These are phyloP conservation scores for Lycocerus yunnanus DNA, from an alignment of 2,888 invertebrate species.

Conservation along the genomic window DNA sequence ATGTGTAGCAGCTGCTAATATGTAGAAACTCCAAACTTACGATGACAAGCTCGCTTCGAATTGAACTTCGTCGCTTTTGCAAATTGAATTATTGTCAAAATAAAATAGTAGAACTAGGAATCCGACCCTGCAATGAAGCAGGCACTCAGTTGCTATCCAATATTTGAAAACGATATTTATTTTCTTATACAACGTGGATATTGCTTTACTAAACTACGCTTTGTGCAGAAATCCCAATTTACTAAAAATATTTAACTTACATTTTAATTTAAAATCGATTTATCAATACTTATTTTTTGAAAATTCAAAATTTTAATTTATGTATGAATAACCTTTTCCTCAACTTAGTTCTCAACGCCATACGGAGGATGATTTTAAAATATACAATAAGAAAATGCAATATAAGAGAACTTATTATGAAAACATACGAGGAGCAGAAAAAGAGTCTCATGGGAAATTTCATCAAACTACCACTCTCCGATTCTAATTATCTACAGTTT, in stretches of 20 bases:
- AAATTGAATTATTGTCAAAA: slow-evolving; percentile 43
- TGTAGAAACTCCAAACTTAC: slow-evolving; percentile 33
- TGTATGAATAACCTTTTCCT: background rate
- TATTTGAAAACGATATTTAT: slow-evolving; percentile 43
- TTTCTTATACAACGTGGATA: slow-evolving; percentile 40
- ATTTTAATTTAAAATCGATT: background rate
- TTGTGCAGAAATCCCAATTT: slow-evolving; percentile 16
- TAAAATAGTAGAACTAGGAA: slow-evolving; percentile 41
- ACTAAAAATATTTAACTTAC: background rate
- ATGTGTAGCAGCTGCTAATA: slow-evolving; percentile 37
- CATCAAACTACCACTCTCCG: too few relatives aligned
- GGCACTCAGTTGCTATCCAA: slow-evolving; percentile 42
- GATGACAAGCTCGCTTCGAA: slow-evolving; percentile 35
- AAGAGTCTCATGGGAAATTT: too few relatives aligned
- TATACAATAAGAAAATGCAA: too few relatives aligned
- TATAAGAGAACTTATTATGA: too few relatives aligned
- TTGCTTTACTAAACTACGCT: slow-evolving; percentile 36
- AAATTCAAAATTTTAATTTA: too few relatives aligned
- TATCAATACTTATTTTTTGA: background rate
- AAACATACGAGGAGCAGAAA: too few relatives aligned
- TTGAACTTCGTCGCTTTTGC: slow-evolving; percentile 43
- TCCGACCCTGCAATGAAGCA: slow-evolving; percentile 39
- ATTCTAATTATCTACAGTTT: too few relatives aligned
- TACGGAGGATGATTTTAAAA: too few relatives aligned
- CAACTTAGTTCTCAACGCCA: background rate